Evolutionary conservation across 2,797 vertebrate genomes (phyloP).

Genomic region (Ibycter americanus): DNA sequence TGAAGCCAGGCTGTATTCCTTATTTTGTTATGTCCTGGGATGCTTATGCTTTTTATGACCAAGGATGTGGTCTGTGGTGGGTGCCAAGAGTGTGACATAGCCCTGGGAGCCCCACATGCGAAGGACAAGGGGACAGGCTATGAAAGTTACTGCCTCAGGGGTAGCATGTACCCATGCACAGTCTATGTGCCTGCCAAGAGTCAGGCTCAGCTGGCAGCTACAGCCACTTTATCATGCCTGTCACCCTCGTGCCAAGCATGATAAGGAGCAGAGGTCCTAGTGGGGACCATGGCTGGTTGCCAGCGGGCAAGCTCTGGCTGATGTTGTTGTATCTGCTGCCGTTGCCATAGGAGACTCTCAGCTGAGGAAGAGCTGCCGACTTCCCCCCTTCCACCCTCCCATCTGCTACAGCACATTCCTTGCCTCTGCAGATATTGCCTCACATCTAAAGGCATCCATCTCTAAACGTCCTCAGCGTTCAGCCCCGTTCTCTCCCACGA

Average conservation of each 20-base stretch:
- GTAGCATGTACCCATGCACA: neutral
- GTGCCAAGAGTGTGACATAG: neutral
- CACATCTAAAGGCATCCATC: neutral
- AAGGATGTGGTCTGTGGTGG: neutral
- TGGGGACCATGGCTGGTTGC: neutral
- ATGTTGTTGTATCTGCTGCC: neutral
- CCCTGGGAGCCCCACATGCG: neutral
- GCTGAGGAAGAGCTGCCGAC: neutral
- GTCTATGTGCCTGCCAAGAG: neutral
- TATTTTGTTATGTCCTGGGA: neutral
- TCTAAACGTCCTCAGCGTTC: neutral
- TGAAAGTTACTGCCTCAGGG: neutral
- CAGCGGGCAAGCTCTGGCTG: neutral
- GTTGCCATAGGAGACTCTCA: neutral
- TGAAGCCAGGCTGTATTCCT: neutral
- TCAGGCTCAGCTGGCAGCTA: neutral
- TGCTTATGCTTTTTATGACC: neutral
- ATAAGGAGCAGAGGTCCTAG: neutral
- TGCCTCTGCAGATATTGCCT: neutral
- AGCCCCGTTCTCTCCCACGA: neutral
- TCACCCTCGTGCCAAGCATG: neutral
- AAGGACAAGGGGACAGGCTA: neutral
- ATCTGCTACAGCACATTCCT: neutral
- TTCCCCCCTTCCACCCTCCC: neutral
- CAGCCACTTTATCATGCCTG: neutral